Conservation (phyloP, 1,140 invertebrate species). For the Pachypsylla venusta region DNA sequence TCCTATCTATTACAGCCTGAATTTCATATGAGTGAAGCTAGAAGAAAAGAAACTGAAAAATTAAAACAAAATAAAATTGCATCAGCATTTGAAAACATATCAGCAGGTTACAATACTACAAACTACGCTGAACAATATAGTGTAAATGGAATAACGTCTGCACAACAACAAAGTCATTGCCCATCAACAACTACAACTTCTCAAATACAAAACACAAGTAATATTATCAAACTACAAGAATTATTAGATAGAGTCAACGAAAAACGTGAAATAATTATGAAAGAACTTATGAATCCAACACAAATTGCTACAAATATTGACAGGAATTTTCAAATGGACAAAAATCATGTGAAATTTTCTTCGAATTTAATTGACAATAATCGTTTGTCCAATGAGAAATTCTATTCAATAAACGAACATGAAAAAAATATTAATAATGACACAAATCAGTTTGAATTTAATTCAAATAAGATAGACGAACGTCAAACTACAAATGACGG, state of each 20-base stretch:
- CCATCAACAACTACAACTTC: not conserved
- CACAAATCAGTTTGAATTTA: too few relatives aligned
- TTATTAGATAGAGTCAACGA: not conserved
- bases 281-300: not conserved
- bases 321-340: too few relatives aligned
- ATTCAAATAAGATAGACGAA: too few relatives aligned
- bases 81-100: not conserved
- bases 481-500: too few relatives aligned
- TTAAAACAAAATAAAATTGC: constrained; percentile 4
- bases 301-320: too few relatives aligned
- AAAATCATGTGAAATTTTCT: too few relatives aligned
- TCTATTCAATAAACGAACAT: too few relatives aligned
- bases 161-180: not conserved
- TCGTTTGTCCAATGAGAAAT: too few relatives aligned
- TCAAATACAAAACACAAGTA: not conserved
- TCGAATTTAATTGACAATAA: too few relatives aligned
- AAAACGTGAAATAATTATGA: not conserved
- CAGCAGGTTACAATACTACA: not conserved
- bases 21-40: constrained; percentile 4
- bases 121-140: not conserved
- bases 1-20: too few relatives aligned
- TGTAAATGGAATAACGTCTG: not conserved
- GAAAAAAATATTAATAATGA: too few relatives aligned
- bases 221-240: not conserved
- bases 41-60: not conserved